Evolutionary conservation across 1,140 invertebrate species (phyloP).

Genomic region (Ips nitidus): DNA sequence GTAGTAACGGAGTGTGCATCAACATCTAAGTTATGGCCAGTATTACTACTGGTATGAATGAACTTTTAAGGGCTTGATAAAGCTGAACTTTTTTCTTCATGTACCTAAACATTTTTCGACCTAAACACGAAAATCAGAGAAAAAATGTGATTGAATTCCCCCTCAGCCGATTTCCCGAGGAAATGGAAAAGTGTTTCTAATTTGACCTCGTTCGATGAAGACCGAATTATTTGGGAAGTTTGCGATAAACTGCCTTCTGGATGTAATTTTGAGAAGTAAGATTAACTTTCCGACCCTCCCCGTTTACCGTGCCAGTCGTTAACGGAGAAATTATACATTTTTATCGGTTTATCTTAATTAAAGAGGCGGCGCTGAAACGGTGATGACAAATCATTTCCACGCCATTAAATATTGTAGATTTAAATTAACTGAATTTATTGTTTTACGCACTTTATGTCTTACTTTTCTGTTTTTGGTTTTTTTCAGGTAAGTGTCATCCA

Average conservation of each 20-base stretch:
- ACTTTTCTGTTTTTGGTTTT: no score
- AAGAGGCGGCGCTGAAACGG: constrained; percentile 7
- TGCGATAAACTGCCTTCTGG: constrained; percentile 20
- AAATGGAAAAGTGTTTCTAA: constrained; percentile 44
- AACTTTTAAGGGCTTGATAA: no score
- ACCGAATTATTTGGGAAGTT: constrained; percentile 32
- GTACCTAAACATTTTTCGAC: no score
- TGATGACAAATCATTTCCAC: constrained; percentile 22
- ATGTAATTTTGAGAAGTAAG: constrained; percentile 30
- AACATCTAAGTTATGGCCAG: no score
- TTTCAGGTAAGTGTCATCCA: no score
- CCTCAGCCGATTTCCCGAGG: constrained; percentile 38
- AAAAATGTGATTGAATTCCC: constrained; percentile 11
- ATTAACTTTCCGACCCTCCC: constrained; percentile 25
- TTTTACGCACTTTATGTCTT: no score
- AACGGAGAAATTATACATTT: constrained; percentile 28
- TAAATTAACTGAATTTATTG: no score
- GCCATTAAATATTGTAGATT: background rate
- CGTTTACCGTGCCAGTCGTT: constrained; percentile 14
- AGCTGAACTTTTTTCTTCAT: no score
- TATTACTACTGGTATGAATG: no score
- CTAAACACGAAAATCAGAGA: no score
- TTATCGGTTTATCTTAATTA: constrained; percentile 31
- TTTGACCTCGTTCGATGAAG: constrained; percentile 42
- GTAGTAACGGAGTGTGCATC: no score